These are phyloP conservation scores for Caerostris extrusa DNA, from an alignment of 1,140 invertebrate genomes.

Conservation along the genomic window DNA sequence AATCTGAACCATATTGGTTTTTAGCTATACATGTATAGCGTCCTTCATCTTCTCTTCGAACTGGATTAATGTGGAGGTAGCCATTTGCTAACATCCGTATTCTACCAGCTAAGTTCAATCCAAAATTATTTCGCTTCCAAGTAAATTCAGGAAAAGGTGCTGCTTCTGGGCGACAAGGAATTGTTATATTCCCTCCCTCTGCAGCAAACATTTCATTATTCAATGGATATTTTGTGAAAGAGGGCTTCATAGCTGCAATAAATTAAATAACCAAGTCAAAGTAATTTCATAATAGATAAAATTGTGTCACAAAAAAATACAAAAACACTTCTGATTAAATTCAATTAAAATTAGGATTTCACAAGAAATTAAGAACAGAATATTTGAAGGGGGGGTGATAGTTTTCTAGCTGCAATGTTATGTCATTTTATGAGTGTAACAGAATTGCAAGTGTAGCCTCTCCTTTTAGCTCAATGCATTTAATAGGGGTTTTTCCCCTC, in stretches of 20 bases:
- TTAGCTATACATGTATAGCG: constrained; percentile 93
- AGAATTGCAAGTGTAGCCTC: no score
- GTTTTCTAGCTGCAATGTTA: no score
- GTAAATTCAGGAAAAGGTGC: constrained; percentile 93
- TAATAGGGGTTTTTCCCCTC: no score
- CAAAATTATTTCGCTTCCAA: constrained; percentile 96
- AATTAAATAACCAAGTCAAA: no score
- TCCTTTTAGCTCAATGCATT: no score
- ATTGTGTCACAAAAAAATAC: no score
- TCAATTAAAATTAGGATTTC: no score
- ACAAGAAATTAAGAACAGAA: no score
- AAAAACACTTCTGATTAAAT: no score
- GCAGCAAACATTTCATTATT: constrained; percentile 94
- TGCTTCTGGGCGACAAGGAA: constrained; percentile 95
- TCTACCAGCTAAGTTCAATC: constrained; percentile 87
- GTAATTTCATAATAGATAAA: no score
- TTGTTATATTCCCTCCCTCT: constrained; percentile 94
- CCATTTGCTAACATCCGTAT: constrained; percentile 89
- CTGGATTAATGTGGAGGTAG: constrained; percentile 92
- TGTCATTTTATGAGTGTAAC: no score
- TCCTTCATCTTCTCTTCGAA: constrained; percentile 92
- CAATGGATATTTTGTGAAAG: constrained; percentile 94
- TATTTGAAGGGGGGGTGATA: no score
- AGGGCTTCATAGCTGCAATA: constrained; percentile 88
- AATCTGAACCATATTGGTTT: constrained; percentile 89